A percentile compares a stretch with the other conserved stretches of the same genome.
Evolutionary conservation across 2,888 invertebrate genomes (phyloP).

Genomic region (Rhopalosiphum nymphaeae): DNA sequence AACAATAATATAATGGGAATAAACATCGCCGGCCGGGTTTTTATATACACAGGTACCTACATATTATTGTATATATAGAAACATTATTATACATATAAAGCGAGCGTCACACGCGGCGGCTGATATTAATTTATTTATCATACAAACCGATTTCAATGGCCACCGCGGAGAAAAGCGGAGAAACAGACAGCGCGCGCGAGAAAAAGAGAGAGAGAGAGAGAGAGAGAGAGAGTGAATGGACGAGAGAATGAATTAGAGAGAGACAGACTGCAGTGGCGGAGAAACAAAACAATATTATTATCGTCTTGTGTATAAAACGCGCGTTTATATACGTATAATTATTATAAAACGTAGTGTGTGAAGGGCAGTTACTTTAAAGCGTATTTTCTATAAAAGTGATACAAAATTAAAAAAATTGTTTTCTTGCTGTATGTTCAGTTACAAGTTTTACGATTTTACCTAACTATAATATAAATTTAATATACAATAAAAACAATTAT

Average conservation of each 20-base stretch:
- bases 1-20: slow-evolving; percentile 22
- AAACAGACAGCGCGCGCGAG: not conserved
- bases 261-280: not conserved
- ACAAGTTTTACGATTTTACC: not conserved
- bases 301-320: not conserved
- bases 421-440: not conserved
- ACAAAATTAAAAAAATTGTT: too few species aligned
- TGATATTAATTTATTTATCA: slow-evolving; percentile 38
- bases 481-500: not conserved
- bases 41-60: not conserved
- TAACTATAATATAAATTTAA: not conserved
- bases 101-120: not conserved
- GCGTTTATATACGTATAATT: not conserved
- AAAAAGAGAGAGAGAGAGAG: not conserved
- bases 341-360: not conserved
- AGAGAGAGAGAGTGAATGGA: too few species aligned
- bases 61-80: not conserved
- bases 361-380: not conserved
- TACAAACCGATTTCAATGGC: slow-evolving; percentile 13
- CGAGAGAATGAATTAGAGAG: not conserved
- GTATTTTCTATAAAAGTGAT: not conserved
- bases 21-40: not conserved
- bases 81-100: not conserved
- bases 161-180: not conserved
- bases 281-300: not conserved